phyloP scores from a whole-genome alignment of 2,888 invertebrate species.

The Halictus quadricinctus region DNA sequence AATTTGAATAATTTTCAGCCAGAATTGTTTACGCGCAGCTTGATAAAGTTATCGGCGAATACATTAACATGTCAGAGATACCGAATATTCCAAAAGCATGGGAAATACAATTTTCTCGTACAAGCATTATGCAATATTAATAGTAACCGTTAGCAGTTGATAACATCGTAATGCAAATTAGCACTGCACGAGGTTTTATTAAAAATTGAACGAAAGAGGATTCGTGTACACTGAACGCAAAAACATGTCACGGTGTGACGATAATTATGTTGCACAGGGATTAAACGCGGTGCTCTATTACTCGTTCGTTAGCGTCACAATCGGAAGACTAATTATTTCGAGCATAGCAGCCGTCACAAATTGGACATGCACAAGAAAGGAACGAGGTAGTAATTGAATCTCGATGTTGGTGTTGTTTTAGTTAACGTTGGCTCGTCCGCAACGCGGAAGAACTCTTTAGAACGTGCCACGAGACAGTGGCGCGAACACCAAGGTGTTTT shows the following conservation, averaged over 20 bases:
- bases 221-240: background rate
- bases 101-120: background rate
- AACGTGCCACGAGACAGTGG: slow-evolving; percentile 18
- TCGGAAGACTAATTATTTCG: slow-evolving; percentile 11
- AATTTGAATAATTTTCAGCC: background rate
- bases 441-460: slow-evolving; percentile 56
- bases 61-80: background rate
- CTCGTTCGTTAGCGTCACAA: background rate
- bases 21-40: background rate
- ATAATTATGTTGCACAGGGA: background rate
- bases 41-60: background rate
- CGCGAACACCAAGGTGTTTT: slow-evolving; percentile 38
- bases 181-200: too few species aligned
- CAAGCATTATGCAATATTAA: background rate
- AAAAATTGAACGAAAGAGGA: background rate
- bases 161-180: background rate
- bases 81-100: background rate
- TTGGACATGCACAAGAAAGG: slow-evolving; percentile 5
- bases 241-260: background rate
- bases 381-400: slow-evolving; percentile 24
- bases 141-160: background rate
- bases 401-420: slow-evolving; percentile 33
- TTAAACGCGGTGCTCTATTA: background rate
- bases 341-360: background rate
- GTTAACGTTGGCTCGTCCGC: slow-evolving; percentile 37